Percentiles rank a stretch among this genome's conserved stretches.
phyloP scores from a whole-genome alignment of 2,797 vertebrate genomes.

The Mionectes olivaceus region DNA sequence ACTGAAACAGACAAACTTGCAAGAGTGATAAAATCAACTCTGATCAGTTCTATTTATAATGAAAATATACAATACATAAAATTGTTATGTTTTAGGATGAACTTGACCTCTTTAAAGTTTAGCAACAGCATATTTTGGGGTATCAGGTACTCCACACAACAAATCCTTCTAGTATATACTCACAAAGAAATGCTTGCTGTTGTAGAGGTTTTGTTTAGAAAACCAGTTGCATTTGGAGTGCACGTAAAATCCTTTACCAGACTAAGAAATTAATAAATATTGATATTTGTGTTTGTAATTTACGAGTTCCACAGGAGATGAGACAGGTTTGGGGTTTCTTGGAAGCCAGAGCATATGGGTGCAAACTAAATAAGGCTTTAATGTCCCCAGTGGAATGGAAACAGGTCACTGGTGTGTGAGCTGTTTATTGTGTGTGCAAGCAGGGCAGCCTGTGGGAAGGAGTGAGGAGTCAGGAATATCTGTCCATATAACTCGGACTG shows the following conservation, averaged over 20 bases:
- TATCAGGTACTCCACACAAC: not conserved
- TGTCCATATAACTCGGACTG: not conserved
- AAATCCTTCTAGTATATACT: not conserved
- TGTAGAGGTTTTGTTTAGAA: not conserved
- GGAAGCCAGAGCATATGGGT: not conserved
- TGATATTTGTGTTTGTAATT: not conserved
- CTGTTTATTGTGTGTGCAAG: not conserved
- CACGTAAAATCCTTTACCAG: not conserved
- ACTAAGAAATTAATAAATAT: not conserved
- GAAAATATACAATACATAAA: not conserved
- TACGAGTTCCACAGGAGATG: not conserved
- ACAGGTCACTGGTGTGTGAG: not conserved
- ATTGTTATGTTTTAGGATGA: not conserved
- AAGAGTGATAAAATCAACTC: not conserved
- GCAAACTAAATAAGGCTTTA: not conserved
- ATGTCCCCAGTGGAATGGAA: not conserved
- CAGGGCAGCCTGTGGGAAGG: not conserved
- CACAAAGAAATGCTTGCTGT: not conserved
- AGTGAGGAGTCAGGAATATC: not conserved
- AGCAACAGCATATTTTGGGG: not conserved
- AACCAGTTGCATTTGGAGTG: not conserved
- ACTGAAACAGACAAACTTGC: not conserved
- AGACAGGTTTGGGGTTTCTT: not conserved
- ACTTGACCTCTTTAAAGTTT: not conserved
- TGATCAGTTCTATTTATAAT: not conserved